Base-by-base conservation (phyloP, 2,797 vertebrate genomes). In the Spatula clypeata region DNA sequence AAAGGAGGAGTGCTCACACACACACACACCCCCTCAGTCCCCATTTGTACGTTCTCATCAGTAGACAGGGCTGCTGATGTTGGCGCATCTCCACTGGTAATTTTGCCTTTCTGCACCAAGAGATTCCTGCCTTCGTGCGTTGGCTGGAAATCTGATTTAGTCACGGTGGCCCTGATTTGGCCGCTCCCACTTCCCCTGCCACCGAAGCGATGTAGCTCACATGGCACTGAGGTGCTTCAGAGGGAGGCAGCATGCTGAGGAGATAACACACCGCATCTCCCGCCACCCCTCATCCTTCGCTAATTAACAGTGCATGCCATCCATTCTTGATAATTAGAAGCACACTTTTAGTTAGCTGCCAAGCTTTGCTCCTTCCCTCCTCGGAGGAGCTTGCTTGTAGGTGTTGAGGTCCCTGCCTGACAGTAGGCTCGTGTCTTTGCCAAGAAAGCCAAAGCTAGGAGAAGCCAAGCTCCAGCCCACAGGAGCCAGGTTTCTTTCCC, bases 231-330 rank as follows among this genome's bases (percentile, higher is more conserved):
- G 87, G 45, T 90, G 93, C 84, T 71, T 89, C 55, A 76, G 86
- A 88, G 49, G 74, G 81, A 96, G 38, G 65, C 71, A 93, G 65
- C 72, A 29, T 47, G 75, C 75, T 88, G 82, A 88, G 86, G 83
- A 90, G 76, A 73, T 65, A 89, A 53, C 20, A 61, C 53, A 49
- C 62, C 66, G 75, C 14, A 5, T 88, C 64, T 94, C 69, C 84
- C 57, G 79, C 88, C 47, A 58, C 82, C 60, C 60, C 70, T 93
- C 40, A 18, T 58, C 83, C 86, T 90, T 79, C 60, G 83, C 92
- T 96, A 96, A 96, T 97, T 97, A 96, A 69, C 23, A 1, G 72
- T 93, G 90, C 91, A 67, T 20, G 49, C 89, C 4, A 5, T 55
- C 76, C 45, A 54, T 5, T 14, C 72, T 86, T 54, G 70, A 51